phyloP scores from a whole-genome alignment of 2,888 invertebrate species.

The Tetragonisca angustula region DNA sequence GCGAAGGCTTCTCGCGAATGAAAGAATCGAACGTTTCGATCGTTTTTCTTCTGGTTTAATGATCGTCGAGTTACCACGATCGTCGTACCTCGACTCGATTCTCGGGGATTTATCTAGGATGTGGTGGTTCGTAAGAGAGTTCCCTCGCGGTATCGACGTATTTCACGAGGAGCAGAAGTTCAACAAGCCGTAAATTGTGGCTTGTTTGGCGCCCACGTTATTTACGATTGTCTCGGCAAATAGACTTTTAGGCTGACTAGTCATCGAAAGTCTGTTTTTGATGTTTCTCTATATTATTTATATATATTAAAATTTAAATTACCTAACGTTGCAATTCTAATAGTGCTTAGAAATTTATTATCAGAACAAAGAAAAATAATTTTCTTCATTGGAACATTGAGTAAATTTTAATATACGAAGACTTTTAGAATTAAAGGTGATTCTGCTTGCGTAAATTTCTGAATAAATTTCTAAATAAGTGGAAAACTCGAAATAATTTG shows the following conservation, averaged over 20 bases:
- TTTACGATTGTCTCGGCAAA: constrained; percentile 44
- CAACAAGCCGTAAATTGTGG: constrained; percentile 48
- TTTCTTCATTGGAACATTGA: no score
- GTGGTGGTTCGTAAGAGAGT: background rate
- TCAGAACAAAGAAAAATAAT: no score
- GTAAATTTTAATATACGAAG: no score
- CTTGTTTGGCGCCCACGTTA: constrained; percentile 52
- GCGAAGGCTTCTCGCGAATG: background rate
- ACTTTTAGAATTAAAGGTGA: background rate
- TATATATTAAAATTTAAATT: no score
- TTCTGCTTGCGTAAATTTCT: background rate
- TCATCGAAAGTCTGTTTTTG: background rate
- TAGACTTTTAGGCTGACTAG: constrained; percentile 30
- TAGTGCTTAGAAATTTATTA: no score
- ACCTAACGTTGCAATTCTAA: no score
- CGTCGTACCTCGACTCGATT: background rate
- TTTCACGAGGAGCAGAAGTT: constrained; percentile 42
- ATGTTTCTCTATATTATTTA: background rate
- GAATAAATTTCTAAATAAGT: background rate
- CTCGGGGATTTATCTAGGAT: background rate
- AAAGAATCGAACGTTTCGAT: constrained; percentile 5
- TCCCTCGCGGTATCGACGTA: constrained; percentile 21
- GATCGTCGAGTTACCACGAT: background rate
- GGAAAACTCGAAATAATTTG: background rate
- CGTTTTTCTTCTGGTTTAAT: background rate